Conservation (phyloP, 2,888 invertebrate genomes). For the Unio pictorum region DNA sequence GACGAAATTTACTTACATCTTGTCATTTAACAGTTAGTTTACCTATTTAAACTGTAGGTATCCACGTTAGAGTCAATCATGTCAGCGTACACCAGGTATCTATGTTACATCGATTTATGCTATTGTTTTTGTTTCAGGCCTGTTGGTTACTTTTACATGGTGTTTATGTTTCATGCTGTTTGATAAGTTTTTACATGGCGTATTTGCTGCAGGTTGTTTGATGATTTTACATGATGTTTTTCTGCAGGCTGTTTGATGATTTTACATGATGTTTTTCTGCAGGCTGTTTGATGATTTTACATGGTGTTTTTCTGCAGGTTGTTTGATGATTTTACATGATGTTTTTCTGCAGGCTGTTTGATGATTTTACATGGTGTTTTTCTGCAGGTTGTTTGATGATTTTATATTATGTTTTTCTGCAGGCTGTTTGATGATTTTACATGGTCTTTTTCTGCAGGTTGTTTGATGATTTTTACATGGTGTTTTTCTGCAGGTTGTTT, state of each 20-base stretch:
- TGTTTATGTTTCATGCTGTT: conserved; percentile 16
- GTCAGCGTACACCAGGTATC: too few species aligned
- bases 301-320: conserved; percentile 62
- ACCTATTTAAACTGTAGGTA: too few species aligned
- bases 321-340: conserved; percentile 20
- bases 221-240: conserved; percentile 5
- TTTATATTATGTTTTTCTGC: background rate
- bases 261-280: too few species aligned
- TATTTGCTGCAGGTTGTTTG: conserved; percentile 70
- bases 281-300: too few species aligned
- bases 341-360: too few species aligned
- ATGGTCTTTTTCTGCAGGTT: conserved; percentile 60
- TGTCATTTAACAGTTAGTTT: too few species aligned
- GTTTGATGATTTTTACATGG: conserved; percentile 64
- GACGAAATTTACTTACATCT: too few species aligned
- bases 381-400: conserved; percentile 64
- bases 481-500: conserved; percentile 59
- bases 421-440: conserved; percentile 69
- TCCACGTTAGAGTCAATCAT: too few species aligned
- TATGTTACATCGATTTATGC: background rate
- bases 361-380: background rate
- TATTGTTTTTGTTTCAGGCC: too few species aligned
- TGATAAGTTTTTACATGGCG: conserved; percentile 53
- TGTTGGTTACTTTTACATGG: too few species aligned
- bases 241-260: too few species aligned